Evolutionary conservation across 2,113 vertebrate genomes (phyloP), one percentile per base, ranked within the genome.

Genomic region (Vireo altiloquus): DNA sequence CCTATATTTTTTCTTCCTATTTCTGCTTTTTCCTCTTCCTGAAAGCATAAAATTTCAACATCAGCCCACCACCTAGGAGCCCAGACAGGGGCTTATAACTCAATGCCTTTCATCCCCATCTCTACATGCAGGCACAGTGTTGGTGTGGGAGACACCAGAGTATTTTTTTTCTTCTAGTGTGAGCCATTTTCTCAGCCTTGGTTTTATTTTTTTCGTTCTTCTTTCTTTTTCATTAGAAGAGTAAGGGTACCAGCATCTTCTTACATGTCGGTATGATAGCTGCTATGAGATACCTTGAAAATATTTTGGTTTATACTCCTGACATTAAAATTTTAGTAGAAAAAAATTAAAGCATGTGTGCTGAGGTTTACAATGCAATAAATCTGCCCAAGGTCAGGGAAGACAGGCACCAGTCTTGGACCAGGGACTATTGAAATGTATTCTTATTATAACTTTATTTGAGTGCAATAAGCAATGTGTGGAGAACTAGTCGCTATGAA

Each of bases 371-470:
- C 92, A 92, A 70, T 63, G 15, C 59, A 88, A 92, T 95, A 93
- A 90, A 94, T 95, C 78, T 91, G 86, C 78, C 83, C 96, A 96
- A 97, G 97, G 96, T 97, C 96, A 94, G 79, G 78, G 72, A 92
- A 94, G 94, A 95, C 93, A 97, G 75, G 76, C 89, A 82, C 52
- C 80, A 21, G 56, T 85, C 98, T 97, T 94, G 92, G 93, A 91
- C 86, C 82, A 83, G 97, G 35, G 90, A 90, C 95, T 96, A 64
- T 90, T 96, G 97, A 95, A 77, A 94, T 89, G 88, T 94, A 95
- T 96, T 97, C 95, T 97, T 97, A 96, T 95, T 97, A 92, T 94
- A 97, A 97, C 96, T 98, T 98, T 97, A 97, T 97, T 95, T 96
- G 95, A 97, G 90, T 93, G 96, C 96, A 97, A 92, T 96, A 97